Evolutionary conservation across 2,888 invertebrate species (phyloP).

Genomic region (Cosmia trapezina): DNA sequence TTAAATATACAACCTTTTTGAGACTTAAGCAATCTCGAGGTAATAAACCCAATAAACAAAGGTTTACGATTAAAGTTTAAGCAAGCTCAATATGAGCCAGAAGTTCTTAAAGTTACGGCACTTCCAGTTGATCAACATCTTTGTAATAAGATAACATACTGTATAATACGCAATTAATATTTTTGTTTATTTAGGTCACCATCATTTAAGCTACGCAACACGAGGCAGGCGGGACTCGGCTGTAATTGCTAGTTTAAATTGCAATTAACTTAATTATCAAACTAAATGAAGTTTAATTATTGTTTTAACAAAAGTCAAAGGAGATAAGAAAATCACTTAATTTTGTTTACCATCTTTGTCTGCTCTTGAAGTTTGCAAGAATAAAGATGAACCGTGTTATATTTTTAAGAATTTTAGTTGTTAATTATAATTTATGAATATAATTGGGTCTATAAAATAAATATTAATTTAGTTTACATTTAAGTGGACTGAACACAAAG

Average conservation of each 20-base stretch:
- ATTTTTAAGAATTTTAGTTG: constrained; percentile 24
- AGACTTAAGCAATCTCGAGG: constrained; percentile 62
- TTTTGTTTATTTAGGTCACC: constrained; percentile 84
- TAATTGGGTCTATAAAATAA: constrained; percentile 8
- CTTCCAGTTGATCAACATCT: constrained; percentile 63
- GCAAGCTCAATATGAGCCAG: constrained; percentile 62
- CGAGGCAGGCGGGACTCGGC: constrained; percentile 42
- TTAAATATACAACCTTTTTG: constrained; percentile 59
- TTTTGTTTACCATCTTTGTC: constrained; percentile 25
- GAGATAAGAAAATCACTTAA: constrained; percentile 36
- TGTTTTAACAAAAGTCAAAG: constrained; percentile 31
- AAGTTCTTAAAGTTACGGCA: constrained; percentile 55
- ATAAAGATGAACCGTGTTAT: constrained; percentile 22
- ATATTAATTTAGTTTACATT: constrained; percentile 19
- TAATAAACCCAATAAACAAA: constrained; percentile 66
- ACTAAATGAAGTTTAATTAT: constrained; percentile 46
- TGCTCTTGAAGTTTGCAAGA: constrained; percentile 27
- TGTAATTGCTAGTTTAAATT: constrained; percentile 67
- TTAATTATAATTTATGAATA: constrained; percentile 23
- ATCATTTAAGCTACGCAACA: constrained; percentile 66
- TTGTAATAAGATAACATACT: constrained; percentile 62
- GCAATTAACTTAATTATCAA: constrained; percentile 56
- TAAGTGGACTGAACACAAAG: constrained; percentile 16
- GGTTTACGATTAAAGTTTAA: constrained; percentile 66
- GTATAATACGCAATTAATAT: constrained; percentile 81